Evolutionary conservation across 2,797 vertebrate genomes (phyloP), one percentile per base, ranked within the genome.

Genomic region (Macroramphosus scolopax): DNA sequence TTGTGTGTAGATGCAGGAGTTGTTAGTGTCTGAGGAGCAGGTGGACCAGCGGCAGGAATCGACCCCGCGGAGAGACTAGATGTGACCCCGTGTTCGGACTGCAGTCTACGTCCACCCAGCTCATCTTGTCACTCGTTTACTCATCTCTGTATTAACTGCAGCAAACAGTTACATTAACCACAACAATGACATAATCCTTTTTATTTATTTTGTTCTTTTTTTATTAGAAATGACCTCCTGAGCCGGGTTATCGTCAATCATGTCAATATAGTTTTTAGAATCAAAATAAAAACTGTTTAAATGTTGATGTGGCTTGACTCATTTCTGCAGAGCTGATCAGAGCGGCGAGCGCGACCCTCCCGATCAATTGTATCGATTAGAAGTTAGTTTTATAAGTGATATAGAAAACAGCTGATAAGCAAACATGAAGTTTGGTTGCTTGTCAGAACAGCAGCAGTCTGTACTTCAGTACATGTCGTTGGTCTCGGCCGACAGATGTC

Each of bases 211-310:
- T 48, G 40, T 61, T 53, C 33, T 49, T 52, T 62, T 59, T 67
- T 63, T 63, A 54, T 68, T 68, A 73, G 69, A 68, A 55, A 73
- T 66, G 35, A 79, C 67, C 54, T 80, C 69, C 81, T 83, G 80
- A 84, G 82, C 82, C 78, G 58, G 75, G 73, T 84, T 80, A 68
- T 79, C 85, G 75, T 87, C 81, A 81, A 78, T 86, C 84, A 81
- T 84, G 86, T 83, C 71, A 60, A 67, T 81, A 60, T 81, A 84
- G 85, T 84, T 84, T 88, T 74, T 79, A 80, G 72, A 75, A 57
- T 81, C 51, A 75, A 77, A 84, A 89, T 88, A 88, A 88, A 78
- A n/a, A n/a, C 78, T 66, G 65, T 83, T 83, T 86, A 81, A 84
- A 77, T 24, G 48, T 81, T 40, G 17, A 28, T 55, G 36, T 38